phyloP scores from a whole-genome alignment of 2,888 invertebrate species.

The Notodonta ziczac region DNA sequence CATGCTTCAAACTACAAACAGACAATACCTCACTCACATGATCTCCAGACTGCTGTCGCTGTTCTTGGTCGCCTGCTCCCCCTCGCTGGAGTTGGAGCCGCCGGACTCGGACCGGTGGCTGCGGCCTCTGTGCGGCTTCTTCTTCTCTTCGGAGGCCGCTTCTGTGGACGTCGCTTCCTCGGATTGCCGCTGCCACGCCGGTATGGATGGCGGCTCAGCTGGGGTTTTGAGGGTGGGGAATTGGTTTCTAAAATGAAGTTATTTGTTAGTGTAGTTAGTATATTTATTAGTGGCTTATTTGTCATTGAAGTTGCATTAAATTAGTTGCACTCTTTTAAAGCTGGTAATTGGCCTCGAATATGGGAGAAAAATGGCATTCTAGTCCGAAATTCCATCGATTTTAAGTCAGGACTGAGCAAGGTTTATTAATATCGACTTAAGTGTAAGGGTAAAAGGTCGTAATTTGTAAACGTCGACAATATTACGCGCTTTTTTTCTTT shows the following conservation, averaged over 20 bases:
- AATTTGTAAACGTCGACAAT: too few relatives aligned
- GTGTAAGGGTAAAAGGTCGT: too few relatives aligned
- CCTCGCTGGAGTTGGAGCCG: constrained; percentile 88
- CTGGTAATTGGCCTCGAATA: too few relatives aligned
- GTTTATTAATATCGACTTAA: too few relatives aligned
- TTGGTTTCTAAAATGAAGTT: constrained; percentile 86
- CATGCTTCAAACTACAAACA: neutral
- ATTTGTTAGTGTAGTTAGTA: too few relatives aligned
- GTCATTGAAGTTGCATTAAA: too few relatives aligned
- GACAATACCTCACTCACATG: constrained; percentile 78
- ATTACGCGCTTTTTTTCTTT: too few relatives aligned
- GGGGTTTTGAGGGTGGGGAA: constrained; percentile 88
- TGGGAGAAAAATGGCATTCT: too few relatives aligned
- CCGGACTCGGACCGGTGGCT: constrained; percentile 87
- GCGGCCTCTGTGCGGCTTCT: constrained; percentile 72
- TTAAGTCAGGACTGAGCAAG: too few relatives aligned
- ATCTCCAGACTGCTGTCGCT: constrained; percentile 91
- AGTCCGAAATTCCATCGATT: too few relatives aligned
- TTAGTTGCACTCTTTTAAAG: too few relatives aligned
- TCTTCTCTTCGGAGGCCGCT: constrained; percentile 56
- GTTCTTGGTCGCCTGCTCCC: constrained; percentile 89
- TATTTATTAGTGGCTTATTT: neutral
- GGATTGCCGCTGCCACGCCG: constrained; percentile 91
- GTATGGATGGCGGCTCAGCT: constrained; percentile 88
- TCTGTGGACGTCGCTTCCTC: constrained; percentile 76